A percentile compares a stretch with the other conserved stretches of the same genome.
Evolutionary conservation across 2,888 invertebrate genomes (phyloP).

Genomic region (Apomyelois bistriatella): DNA sequence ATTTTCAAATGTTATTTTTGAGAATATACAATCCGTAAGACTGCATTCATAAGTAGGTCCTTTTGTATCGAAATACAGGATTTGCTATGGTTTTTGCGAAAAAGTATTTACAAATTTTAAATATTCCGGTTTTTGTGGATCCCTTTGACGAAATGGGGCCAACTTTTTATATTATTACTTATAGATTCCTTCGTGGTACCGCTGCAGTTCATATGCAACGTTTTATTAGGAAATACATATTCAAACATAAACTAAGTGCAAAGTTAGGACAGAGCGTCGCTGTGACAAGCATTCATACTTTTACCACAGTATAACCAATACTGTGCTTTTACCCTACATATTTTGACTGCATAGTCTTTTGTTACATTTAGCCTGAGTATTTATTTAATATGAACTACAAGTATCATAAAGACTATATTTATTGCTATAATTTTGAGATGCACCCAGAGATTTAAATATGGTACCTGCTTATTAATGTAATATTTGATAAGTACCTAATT

Average conservation of each 20-base stretch:
- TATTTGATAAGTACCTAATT: constrained; percentile 34
- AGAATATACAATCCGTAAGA: constrained; percentile 68
- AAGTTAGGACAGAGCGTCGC: neutral
- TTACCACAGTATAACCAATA: neutral
- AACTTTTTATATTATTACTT: constrained; percentile 69
- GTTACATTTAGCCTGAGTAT: neutral
- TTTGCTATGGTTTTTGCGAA: constrained; percentile 55
- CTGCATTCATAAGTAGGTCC: constrained; percentile 63
- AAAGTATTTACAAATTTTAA: constrained; percentile 59
- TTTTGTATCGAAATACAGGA: constrained; percentile 48
- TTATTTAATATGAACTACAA: neutral
- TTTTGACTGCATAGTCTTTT: neutral
- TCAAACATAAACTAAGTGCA: neutral
- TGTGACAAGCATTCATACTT: neutral
- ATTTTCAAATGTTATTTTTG: constrained; percentile 55
- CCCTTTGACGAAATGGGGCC: constrained; percentile 72
- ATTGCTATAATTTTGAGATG: constrained; percentile 27
- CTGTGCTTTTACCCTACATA: too few relatives aligned
- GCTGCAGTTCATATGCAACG: constrained; percentile 27
- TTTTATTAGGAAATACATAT: constrained; percentile 23
- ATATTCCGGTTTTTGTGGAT: constrained; percentile 65
- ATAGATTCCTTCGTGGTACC: constrained; percentile 38
- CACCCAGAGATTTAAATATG: constrained; percentile 53
- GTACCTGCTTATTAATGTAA: constrained; percentile 69
- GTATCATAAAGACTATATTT: neutral